Evolutionary conservation across 2,797 vertebrate genomes (phyloP).

Genomic region (Melanotaenia pygmaea): DNA sequence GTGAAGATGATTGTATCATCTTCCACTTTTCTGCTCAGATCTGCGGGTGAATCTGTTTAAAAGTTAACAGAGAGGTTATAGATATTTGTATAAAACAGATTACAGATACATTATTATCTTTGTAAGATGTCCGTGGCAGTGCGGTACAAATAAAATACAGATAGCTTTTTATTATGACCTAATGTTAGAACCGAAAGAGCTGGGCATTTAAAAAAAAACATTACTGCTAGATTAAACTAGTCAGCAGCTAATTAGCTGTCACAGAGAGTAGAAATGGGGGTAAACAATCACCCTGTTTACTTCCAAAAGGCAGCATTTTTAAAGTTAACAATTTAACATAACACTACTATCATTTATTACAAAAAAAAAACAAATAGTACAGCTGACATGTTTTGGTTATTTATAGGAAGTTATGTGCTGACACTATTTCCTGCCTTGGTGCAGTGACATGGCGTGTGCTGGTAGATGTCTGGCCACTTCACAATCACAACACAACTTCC

Average conservation of each 20-base stretch:
- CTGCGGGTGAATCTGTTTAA: slow-evolving; percentile 87
- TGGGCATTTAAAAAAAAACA: not conserved
- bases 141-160: not conserved
- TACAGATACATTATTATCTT: not conserved
- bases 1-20: slow-evolving; percentile 94
- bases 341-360: not conserved
- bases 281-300: not conserved
- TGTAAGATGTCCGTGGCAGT: not conserved
- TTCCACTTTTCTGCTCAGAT: slow-evolving; percentile 91
- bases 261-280: not conserved
- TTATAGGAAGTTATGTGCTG: not conserved
- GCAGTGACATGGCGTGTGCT: too few relatives aligned
- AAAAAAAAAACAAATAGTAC: not conserved
- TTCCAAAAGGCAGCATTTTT: not conserved
- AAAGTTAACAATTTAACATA: not conserved
- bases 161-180: not conserved
- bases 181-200: not conserved
- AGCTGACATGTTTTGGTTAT: not conserved
- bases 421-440: too few relatives aligned
- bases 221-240: not conserved
- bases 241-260: not conserved
- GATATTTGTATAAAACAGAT: not conserved
- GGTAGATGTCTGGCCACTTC: too few relatives aligned
- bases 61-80: not conserved
- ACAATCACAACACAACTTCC: not conserved